These are phyloP conservation scores for Cochlearius cochlearius DNA, from an alignment of 2,113 vertebrate species.

Conservation along the genomic window DNA sequence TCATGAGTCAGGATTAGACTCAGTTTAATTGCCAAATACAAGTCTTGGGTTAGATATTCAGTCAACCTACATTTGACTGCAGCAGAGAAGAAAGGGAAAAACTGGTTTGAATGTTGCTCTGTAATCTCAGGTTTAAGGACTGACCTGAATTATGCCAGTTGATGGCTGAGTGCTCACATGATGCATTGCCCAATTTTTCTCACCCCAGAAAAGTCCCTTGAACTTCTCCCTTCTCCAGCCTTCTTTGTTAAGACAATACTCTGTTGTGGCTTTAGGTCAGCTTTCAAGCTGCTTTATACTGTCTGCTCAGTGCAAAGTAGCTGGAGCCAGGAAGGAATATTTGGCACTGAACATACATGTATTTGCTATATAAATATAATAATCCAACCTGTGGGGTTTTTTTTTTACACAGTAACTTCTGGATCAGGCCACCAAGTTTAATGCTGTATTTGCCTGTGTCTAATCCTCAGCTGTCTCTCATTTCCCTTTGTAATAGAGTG, in stretches of 20 bases:
- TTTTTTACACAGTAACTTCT: neutral
- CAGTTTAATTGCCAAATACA: neutral
- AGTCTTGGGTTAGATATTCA: neutral
- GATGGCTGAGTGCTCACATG: neutral
- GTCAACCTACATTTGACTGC: neutral
- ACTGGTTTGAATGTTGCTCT: neutral
- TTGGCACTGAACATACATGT: neutral
- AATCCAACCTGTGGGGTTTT: accelerated
- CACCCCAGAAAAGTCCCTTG: neutral
- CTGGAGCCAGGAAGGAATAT: neutral
- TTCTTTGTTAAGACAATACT: neutral
- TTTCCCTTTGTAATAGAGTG: neutral
- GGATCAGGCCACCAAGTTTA: neutral
- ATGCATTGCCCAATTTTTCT: neutral
- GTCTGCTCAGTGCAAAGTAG: neutral
- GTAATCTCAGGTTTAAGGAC: neutral
- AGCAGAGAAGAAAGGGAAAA: neutral
- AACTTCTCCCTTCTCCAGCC: neutral
- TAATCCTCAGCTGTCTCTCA: neutral
- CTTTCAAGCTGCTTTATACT: neutral
- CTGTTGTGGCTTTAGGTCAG: neutral
- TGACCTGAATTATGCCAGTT: neutral
- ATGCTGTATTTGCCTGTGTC: neutral
- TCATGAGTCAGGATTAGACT: neutral
- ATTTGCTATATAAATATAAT: neutral